Evolutionary conservation across 53 echinoderm and acorn worm genomes (phyloP).

Genomic region (Stichopus horrens): DNA sequence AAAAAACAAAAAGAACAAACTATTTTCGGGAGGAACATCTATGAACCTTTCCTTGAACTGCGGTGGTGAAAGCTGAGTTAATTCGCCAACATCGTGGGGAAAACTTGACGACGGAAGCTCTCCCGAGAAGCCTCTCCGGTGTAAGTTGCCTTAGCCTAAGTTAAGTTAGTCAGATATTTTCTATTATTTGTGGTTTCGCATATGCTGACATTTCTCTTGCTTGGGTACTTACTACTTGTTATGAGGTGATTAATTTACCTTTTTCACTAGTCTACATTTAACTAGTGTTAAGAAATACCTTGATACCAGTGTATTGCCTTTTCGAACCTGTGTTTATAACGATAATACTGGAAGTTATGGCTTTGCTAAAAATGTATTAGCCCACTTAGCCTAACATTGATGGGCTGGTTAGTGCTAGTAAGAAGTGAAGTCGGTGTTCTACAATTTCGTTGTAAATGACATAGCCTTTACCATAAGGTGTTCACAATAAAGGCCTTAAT

Average conservation of each 20-base stretch:
- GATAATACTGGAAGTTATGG: too few species aligned
- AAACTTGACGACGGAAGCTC: not conserved
- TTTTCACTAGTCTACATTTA: not conserved
- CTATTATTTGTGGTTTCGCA: not conserved
- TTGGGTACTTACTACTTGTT: not conserved
- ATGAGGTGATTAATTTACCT: not conserved
- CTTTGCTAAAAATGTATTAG: too few species aligned
- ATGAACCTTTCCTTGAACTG: not conserved
- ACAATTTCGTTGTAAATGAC: not conserved
- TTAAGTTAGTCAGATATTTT: slow-evolving; percentile 11
- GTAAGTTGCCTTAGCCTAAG: slow-evolving; percentile 41
- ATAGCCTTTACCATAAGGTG: not conserved
- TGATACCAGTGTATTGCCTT: slow-evolving; percentile 29
- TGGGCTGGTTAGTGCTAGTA: too few species aligned
- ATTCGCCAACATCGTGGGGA: not conserved
- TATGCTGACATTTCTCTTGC: not conserved
- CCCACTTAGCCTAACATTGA: too few species aligned
- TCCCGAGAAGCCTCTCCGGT: not conserved
- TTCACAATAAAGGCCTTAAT: slow-evolving; percentile 2
- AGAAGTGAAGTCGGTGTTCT: too few species aligned
- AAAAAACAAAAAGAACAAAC: not conserved
- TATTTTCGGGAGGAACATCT: not conserved
- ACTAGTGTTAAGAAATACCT: slow-evolving; percentile 18
- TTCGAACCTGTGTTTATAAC: not conserved
- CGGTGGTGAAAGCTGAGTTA: not conserved